A percentile compares a stretch with the other conserved stretches of the same genome.
Conservation (phyloP, 1,140 invertebrate genomes). For the Carcinoscorpius rotundicauda region DNA sequence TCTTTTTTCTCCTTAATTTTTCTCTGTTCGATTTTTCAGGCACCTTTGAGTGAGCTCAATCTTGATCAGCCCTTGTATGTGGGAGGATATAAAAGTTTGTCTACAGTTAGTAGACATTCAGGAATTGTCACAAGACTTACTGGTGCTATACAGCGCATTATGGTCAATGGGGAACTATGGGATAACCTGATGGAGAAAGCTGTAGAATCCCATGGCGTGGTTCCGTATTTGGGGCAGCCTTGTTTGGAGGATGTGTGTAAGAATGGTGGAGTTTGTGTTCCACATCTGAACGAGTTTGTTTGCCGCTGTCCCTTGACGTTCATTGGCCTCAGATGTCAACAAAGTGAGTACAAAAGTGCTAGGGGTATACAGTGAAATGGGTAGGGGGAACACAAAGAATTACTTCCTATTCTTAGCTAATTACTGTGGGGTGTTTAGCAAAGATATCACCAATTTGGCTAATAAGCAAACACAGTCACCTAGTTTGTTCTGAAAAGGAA, state of each 20-base stretch:
- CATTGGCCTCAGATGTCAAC: conserved; percentile 57
- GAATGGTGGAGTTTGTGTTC: conserved; percentile 61
- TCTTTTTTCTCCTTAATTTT: no score
- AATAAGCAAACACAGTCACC: no score
- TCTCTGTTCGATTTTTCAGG: conserved; percentile 32
- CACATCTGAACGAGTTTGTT: conserved; percentile 52
- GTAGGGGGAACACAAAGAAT: no score
- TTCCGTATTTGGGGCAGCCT: conserved; percentile 52
- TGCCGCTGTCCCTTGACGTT: conserved; percentile 54
- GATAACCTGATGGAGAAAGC: conserved; percentile 37
- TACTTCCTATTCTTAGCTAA: no score
- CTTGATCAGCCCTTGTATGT: conserved; percentile 67
- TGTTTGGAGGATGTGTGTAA: conserved; percentile 52
- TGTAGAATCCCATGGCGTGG: conserved; percentile 37
- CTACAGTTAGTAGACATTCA: conserved; percentile 55
- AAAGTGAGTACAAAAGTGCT: conserved; percentile 40
- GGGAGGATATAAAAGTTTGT: conserved; percentile 60
- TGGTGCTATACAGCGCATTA: conserved; percentile 70
- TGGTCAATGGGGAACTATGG: conserved; percentile 56
- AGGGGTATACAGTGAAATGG: no score
- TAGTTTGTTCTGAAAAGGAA: no score
- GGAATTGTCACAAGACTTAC: conserved; percentile 59
- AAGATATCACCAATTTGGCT: no score
- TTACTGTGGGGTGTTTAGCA: no score
- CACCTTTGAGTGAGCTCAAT: conserved; percentile 66